A percentile compares a stretch with the other conserved stretches of the same genome.
Conservation (phyloP, 2,888 invertebrate genomes). For the Chydorus sphaericus region DNA sequence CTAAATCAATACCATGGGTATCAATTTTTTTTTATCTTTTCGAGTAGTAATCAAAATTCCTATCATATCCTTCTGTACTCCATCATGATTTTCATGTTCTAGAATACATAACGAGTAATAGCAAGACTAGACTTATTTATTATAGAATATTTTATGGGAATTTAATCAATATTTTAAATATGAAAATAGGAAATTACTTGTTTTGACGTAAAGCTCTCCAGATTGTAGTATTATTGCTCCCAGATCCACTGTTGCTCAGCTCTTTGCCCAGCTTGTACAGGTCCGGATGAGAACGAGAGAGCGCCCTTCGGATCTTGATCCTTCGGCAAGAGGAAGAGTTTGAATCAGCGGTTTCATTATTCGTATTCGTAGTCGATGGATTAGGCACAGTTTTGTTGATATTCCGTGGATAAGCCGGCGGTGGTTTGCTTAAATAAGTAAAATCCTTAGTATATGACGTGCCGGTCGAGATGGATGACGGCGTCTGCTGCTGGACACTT, state of each 20-base stretch:
- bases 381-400: background rate
- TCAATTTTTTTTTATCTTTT: too few species aligned
- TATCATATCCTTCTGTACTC: too few species aligned
- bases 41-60: too few species aligned
- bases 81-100: too few species aligned
- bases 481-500: background rate
- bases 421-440: conserved; percentile 11
- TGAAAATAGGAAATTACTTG: too few species aligned
- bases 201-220: background rate
- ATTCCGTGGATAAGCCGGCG: conserved; percentile 13
- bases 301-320: conserved; percentile 15
- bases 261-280: conserved; percentile 42
- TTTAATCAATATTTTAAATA: too few species aligned
- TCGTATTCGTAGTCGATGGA: background rate
- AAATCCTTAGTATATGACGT: conserved; percentile 9
- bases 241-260: background rate
- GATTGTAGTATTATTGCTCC: background rate
- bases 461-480: background rate
- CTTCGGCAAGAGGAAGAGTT: conserved; percentile 3
- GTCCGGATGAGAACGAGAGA: conserved; percentile 72
- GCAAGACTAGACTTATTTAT: too few species aligned
- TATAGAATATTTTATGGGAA: too few species aligned
- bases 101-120: too few species aligned
- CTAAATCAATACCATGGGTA: too few species aligned
- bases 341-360: background rate